Conservation (phyloP, 1,140 invertebrate species). For the Bombus balteatus region DNA sequence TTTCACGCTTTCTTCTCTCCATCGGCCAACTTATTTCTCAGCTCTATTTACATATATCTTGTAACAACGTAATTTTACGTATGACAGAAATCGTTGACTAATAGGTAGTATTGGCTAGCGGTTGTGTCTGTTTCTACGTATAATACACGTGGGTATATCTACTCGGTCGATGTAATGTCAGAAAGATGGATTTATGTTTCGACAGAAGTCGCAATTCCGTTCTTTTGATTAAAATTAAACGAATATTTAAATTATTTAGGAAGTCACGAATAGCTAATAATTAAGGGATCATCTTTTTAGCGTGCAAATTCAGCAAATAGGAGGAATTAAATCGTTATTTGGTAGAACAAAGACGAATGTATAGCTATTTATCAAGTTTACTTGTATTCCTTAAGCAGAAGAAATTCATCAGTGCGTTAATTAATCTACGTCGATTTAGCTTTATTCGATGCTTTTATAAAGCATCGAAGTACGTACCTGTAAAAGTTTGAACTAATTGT, state of each 20-base stretch:
- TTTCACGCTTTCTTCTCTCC: background rate
- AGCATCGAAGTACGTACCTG: background rate
- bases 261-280: background rate
- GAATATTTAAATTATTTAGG: background rate
- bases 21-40: no score
- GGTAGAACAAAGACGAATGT: background rate
- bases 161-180: no score
- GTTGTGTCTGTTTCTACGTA: background rate
- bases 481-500: background rate
- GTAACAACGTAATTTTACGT: background rate
- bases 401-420: background rate
- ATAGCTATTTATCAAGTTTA: background rate
- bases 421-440: background rate
- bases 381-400: background rate
- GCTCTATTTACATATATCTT: background rate
- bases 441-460: background rate
- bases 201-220: background rate
- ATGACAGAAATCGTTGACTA: background rate
- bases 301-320: background rate
- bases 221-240: no score
- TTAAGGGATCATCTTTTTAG: background rate
- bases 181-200: background rate
- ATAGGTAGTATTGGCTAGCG: background rate
- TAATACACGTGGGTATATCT: no score
- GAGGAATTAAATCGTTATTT: background rate